Conservation (phyloP, 2,888 invertebrate species). For the Melinaea menophilus region DNA sequence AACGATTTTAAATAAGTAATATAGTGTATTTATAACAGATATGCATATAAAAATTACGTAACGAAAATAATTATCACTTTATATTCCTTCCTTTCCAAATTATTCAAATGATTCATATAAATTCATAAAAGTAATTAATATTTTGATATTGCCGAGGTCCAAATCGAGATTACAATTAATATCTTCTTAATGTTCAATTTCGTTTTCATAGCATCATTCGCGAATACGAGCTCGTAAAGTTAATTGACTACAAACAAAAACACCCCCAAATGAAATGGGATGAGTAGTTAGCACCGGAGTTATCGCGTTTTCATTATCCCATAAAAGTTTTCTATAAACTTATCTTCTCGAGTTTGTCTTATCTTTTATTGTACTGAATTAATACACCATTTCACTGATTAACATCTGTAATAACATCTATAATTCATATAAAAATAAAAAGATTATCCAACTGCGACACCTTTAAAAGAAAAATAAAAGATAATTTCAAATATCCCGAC, state of each 20-base stretch:
- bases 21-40: no score
- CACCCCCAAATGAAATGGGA: conserved; percentile 39
- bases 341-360: conserved; percentile 17
- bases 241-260: conserved; percentile 42
- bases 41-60: no score
- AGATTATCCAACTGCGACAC: no score
- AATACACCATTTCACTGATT: not conserved
- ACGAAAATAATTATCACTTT: no score
- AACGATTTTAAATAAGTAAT: no score
- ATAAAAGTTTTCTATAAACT: conserved; percentile 35
- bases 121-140: not conserved
- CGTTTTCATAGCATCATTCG: conserved; percentile 27
- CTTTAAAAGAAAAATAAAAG: not conserved
- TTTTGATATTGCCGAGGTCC: not conserved
- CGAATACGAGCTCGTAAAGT: conserved; percentile 39
- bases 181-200: conserved; percentile 24
- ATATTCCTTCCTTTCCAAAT: no score
- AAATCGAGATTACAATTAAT: conserved; percentile 15
- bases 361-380: not conserved
- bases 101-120: no score
- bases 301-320: conserved; percentile 34
- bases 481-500: conserved; percentile 1
- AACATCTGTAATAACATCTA: not conserved
- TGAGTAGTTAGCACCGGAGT: conserved; percentile 34
- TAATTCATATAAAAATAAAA: not conserved